A percentile compares a stretch with the other conserved stretches of the same genome.
Evolutionary conservation across 2,113 vertebrate genomes (phyloP).

Genomic region (Chaetodon auriga): DNA sequence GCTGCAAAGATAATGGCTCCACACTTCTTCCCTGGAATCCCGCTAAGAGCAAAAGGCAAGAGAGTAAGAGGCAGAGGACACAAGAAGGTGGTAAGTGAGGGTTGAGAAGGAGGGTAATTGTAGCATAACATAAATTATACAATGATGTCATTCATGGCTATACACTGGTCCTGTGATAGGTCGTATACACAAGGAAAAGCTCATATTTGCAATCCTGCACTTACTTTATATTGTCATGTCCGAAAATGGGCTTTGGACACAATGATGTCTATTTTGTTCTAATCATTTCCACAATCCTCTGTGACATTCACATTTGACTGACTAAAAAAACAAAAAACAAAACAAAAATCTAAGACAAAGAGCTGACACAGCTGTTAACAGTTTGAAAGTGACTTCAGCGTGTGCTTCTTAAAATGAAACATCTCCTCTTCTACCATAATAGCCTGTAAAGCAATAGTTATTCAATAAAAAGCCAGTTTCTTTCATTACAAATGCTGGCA

Average conservation of each 20-base stretch:
- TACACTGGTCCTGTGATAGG: conserved; percentile 20
- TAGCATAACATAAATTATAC: conserved; percentile 54
- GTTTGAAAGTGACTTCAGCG: no score
- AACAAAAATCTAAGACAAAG: no score
- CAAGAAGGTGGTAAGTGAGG: background rate
- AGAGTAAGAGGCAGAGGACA: conserved; percentile 42
- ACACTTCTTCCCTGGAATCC: conserved; percentile 86
- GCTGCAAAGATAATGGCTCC: conserved; percentile 84
- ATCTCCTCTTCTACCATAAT: no score
- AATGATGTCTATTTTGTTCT: background rate
- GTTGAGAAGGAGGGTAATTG: conserved; percentile 42
- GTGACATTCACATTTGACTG: background rate
- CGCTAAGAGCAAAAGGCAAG: conserved; percentile 72
- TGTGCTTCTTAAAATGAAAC: no score
- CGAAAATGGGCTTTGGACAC: conserved; percentile 20
- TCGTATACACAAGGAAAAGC: conserved; percentile 17
- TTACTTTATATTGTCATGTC: background rate
- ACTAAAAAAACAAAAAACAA: background rate
- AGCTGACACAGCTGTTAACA: no score
- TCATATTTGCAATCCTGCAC: background rate
- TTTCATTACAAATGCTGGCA: background rate
- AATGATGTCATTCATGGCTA: conserved; percentile 53
- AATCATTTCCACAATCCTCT: background rate
- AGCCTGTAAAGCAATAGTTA: background rate
- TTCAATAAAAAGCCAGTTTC: background rate